Evolutionary conservation across 1,140 invertebrate species (phyloP).

Genomic region (Parapsyche elsis): DNA sequence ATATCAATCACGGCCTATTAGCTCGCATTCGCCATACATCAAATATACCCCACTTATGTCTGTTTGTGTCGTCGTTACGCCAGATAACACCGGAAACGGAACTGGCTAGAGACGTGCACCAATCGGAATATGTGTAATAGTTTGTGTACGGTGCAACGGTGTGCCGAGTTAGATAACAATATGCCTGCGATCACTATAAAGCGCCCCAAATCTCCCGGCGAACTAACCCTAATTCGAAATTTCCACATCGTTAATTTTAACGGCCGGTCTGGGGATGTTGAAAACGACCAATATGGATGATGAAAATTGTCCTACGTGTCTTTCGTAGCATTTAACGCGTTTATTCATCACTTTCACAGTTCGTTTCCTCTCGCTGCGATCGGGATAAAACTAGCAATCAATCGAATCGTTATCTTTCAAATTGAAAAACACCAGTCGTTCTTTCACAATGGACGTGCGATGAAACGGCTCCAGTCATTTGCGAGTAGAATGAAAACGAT

Average conservation of each 20-base stretch:
- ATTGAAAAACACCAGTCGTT: not conserved
- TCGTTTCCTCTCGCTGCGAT: not conserved
- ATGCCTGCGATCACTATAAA: not conserved
- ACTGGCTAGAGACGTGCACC: too few species aligned
- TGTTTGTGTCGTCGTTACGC: too few species aligned
- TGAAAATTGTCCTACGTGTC: not conserved
- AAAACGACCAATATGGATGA: not conserved
- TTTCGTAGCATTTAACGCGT: too few species aligned
- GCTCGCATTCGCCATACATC: too few species aligned
- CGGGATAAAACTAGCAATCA: not conserved
- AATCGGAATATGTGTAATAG: too few species aligned
- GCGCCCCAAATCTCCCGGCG: not conserved
- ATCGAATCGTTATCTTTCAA: not conserved
- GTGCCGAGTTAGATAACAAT: not conserved
- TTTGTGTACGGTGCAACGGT: not conserved
- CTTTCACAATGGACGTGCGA: not conserved
- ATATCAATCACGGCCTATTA: too few species aligned
- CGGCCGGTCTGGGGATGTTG: not conserved
- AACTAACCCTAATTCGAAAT: slow-evolving; percentile 25
- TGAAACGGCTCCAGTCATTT: too few species aligned
- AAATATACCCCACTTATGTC: too few species aligned
- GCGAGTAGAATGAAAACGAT: not conserved
- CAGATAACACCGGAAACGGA: too few species aligned
- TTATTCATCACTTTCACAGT: too few species aligned
- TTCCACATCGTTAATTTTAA: slow-evolving; percentile 34